Conservation (phyloP, 2,113 vertebrate species). For the Phylloscopus trochiloides region DNA sequence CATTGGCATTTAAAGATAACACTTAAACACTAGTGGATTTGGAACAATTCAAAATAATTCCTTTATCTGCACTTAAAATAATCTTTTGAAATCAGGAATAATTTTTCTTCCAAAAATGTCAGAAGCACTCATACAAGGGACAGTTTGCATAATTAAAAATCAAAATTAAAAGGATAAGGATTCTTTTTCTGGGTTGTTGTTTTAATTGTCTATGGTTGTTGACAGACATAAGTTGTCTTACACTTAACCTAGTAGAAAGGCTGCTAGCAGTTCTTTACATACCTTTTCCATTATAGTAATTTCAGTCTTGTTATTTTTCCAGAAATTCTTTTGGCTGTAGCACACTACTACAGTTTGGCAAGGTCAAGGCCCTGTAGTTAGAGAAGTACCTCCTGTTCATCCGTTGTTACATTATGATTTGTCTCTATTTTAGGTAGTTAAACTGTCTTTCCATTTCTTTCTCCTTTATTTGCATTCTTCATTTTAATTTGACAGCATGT, state of each 20-base stretch:
- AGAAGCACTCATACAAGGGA: background rate
- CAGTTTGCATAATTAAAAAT: background rate
- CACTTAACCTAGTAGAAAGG: background rate
- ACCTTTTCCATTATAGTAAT: background rate
- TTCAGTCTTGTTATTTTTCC: background rate
- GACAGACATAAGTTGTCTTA: background rate
- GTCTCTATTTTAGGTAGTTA: background rate
- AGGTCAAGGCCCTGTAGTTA: background rate
- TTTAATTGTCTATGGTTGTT: background rate
- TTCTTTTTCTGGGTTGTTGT: background rate
- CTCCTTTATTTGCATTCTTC: background rate
- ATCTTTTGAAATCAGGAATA: background rate
- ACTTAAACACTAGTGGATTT: background rate
- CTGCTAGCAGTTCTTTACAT: background rate
- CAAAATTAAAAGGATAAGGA: background rate
- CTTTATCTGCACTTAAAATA: background rate
- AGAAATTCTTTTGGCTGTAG: background rate
- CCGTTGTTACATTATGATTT: background rate
- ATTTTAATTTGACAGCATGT: background rate
- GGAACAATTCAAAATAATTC: background rate
- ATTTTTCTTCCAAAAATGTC: background rate
- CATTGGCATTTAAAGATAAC: background rate
- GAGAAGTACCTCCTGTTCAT: background rate
- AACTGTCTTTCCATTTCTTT: background rate
- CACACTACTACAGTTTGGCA: background rate